Conservation (phyloP, 2,797 vertebrate species). For the Epinephelus coioides region DNA sequence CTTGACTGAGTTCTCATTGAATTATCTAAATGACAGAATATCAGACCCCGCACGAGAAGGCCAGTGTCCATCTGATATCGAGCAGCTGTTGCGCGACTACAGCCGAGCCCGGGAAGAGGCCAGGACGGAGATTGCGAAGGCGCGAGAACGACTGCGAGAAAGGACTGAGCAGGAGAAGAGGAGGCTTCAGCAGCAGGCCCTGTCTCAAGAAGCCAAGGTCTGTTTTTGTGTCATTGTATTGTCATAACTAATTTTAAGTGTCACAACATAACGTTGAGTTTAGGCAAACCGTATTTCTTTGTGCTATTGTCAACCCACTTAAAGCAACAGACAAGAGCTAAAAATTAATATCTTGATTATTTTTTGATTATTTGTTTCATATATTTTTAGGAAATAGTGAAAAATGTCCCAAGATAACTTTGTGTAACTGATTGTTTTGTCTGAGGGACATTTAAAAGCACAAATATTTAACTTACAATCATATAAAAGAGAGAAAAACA, state of each 20-base stretch:
- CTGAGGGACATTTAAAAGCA: neutral
- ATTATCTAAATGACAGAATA: slow-evolving; percentile 73
- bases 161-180: slow-evolving; percentile 92
- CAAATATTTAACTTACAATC: neutral
- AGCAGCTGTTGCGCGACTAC: slow-evolving; percentile 92
- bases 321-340: neutral
- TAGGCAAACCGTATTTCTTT: neutral
- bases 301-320: neutral
- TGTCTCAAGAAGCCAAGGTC: slow-evolving; percentile 88
- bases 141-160: slow-evolving; percentile 90
- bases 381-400: neutral
- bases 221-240: slow-evolving; percentile 13
- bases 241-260: neutral
- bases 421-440: slow-evolving; percentile 1
- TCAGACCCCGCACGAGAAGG: slow-evolving; percentile 75
- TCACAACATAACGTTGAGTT: neutral
- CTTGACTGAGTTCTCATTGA: neutral
- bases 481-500: neutral
- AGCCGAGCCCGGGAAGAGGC: slow-evolving; percentile 93
- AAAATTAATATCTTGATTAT: neutral
- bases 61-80: slow-evolving; percentile 90
- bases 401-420: neutral
- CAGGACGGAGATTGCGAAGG: slow-evolving; percentile 91
- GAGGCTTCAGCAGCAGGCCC: slow-evolving; percentile 89
- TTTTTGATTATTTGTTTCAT: neutral